These are phyloP conservation scores for Lepus townsendii DNA, from an alignment of 2,797 vertebrate species.

Conservation along the genomic window DNA sequence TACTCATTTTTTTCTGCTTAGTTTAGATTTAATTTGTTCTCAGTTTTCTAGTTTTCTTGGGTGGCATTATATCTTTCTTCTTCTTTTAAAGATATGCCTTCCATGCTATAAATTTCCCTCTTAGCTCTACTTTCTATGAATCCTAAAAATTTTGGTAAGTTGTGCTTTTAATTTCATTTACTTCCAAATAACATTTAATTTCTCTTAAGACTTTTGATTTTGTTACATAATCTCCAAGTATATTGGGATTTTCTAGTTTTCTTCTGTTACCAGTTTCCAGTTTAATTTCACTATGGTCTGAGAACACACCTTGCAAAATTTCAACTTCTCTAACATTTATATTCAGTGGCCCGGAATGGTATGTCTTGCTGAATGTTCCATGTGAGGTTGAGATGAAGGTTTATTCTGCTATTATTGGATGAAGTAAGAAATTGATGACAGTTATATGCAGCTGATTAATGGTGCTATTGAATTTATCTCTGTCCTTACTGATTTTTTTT, in stretches of 20 bases:
- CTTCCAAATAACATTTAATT: too few species aligned
- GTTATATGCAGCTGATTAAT: not conserved
- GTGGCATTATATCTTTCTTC: not conserved
- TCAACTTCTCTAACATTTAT: not conserved
- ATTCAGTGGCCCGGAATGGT: not conserved
- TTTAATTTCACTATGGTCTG: not conserved
- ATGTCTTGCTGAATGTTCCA: too few species aligned
- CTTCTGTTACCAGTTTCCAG: not conserved
- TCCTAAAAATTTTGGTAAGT: not conserved
- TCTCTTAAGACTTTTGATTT: not conserved
- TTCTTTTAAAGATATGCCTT: not conserved
- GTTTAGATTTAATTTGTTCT: not conserved
- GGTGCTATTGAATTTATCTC: too few species aligned
- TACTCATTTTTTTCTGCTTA: not conserved
- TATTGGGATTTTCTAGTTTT: not conserved
- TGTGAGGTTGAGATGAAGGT: not conserved
- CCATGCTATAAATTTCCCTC: not conserved
- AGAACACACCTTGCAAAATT: not conserved
- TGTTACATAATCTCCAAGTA: not conserved
- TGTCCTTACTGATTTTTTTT: too few species aligned
- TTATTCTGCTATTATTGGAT: too few species aligned
- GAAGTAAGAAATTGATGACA: not conserved
- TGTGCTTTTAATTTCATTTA: not conserved
- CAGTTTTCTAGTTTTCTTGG: not conserved
- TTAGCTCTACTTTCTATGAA: not conserved